These are phyloP conservation scores for Magallana ariakensis DNA, from an alignment of 1,140 invertebrate genomes.

Conservation along the genomic window DNA sequence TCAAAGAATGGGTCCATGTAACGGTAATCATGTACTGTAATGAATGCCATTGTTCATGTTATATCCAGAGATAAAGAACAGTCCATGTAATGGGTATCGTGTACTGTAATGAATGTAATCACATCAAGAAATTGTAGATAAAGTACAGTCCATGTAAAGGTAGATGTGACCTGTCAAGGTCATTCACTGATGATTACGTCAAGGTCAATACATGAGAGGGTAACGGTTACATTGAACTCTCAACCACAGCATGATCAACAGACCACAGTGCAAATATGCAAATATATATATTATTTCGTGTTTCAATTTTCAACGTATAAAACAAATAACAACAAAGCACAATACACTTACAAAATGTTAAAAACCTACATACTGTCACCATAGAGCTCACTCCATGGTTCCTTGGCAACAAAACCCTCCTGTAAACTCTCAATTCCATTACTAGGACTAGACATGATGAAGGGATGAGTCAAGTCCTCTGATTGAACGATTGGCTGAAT, in stretches of 20 bases:
- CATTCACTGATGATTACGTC: not conserved
- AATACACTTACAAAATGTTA: not conserved
- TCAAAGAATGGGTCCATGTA: constrained; percentile 91
- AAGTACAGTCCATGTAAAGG: constrained; percentile 92
- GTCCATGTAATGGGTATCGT: not conserved
- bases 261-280: too few species aligned
- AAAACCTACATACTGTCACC: constrained; percentile 88
- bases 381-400: constrained; percentile 89
- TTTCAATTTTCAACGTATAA: too few species aligned
- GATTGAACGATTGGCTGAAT: constrained; percentile 85
- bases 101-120: not conserved
- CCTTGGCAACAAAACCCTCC: constrained; percentile 87
- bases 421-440: constrained; percentile 88
- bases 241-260: too few species aligned
- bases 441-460: constrained; percentile 93
- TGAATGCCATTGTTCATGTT: too few species aligned
- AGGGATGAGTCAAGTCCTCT: constrained; percentile 85
- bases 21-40: constrained; percentile 93
- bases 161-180: constrained; percentile 90
- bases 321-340: not conserved
- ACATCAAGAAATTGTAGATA: too few species aligned
- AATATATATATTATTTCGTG: too few species aligned
- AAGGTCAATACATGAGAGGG: too few species aligned
- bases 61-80: too few species aligned
- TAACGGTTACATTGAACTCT: too few species aligned